Evolutionary conservation across 2,888 invertebrate species (phyloP).

Genomic region (Acanthosepion esculentum): DNA sequence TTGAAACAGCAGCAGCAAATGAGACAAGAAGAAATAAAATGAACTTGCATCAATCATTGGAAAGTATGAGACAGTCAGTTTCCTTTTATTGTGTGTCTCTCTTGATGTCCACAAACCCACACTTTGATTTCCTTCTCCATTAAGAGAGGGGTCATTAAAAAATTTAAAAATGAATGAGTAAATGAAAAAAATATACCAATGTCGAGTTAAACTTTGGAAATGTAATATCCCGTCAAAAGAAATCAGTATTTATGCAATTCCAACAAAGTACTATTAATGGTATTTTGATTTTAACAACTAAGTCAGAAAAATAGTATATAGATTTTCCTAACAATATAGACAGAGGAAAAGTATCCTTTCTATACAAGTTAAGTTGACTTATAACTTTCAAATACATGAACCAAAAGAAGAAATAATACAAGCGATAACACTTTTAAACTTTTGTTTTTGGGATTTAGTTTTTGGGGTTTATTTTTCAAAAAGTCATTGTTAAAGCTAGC

Average conservation of each 20-base stretch:
- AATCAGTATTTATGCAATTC: too few species aligned
- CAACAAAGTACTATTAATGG: not conserved
- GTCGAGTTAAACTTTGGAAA: not conserved
- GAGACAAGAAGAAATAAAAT: not conserved
- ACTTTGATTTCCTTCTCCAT: not conserved
- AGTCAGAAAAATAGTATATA: not conserved
- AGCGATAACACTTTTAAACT: not conserved
- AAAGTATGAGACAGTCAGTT: too few species aligned
- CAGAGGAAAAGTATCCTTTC: not conserved
- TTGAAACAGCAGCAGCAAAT: not conserved
- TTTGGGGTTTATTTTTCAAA: not conserved
- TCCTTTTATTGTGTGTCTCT: not conserved
- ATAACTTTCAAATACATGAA: not conserved
- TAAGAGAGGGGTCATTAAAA: not conserved
- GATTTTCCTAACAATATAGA: not conserved
- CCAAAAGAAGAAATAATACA: too few species aligned
- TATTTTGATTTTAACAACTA: not conserved
- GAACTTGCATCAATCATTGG: conserved; percentile 13
- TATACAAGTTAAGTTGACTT: not conserved
- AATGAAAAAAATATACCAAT: not conserved
- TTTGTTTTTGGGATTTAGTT: not conserved
- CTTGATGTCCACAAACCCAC: not conserved
- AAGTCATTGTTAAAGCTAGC: not conserved
- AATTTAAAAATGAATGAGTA: not conserved
- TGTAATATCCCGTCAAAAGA: not conserved